Base-by-base conservation (phyloP, 2,113 vertebrate genomes). In the Campylorhamphus procurvoides region DNA sequence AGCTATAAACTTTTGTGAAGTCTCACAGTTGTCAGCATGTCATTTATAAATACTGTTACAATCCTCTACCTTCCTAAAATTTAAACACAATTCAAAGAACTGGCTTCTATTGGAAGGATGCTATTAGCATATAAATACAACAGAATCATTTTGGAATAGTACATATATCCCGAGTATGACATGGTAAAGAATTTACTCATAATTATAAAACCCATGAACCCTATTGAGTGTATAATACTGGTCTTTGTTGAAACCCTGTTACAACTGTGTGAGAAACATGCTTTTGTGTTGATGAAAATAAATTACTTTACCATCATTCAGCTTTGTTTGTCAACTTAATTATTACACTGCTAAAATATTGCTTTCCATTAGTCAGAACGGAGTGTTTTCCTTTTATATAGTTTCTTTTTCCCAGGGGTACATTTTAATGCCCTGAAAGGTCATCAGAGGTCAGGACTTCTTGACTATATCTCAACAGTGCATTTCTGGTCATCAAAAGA, bases 111-210 rank as follows among this genome's bases (percentile, higher is more conserved):
- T 90, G 89, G 97, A 97, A 98, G 96, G 92, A 79, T 89, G 40
- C 67, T 87, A 98, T 98, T 98, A 98, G 93, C 98, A 98, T 98
- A 97, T 96, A 98, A 97, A 98, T 97, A 96, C 95, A 97, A 97
- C 96, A 96, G 94, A 97, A 97, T 97, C 72, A 96, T 97, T 98
- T 97, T 95, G 93, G 92, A 97, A 94, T 85, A 96, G 91, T 83
- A 97, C 92, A 95, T 55, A 89, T 74, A 97, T 95, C 91, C 80
- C 90, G 56, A 90, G 64, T 92, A 97, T 94, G 93, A 97, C 96
- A 97, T 58, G 76, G 91, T 96, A 96, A 97, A 97, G 92, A 96
- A 92, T 97, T 98, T 97, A 97, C 83, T 96, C 92, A 95, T 97
- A 98, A 97, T 97, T 97, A 97, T 94, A 97, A 97, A 98, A 91